A percentile compares a stretch with the other conserved stretches of the same genome.
Conservation (phyloP, 2,113 vertebrate genomes). For the Muscicapa adusta region DNA sequence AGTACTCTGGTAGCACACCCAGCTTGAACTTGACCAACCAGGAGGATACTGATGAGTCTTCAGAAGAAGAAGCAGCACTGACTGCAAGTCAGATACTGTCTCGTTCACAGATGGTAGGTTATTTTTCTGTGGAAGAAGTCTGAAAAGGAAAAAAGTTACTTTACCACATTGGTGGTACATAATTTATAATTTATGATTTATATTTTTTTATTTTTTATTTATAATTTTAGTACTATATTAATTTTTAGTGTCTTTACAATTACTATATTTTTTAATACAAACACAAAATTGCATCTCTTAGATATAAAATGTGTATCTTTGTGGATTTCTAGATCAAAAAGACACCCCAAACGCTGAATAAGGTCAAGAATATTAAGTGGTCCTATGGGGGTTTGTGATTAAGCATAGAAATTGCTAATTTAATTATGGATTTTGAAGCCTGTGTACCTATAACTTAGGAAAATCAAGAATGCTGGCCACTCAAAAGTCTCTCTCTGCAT, state of each 20-base stretch:
- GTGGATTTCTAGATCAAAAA: background rate
- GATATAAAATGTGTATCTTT: background rate
- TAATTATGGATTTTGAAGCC: background rate
- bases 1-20: conserved; percentile 91
- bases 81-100: conserved; percentile 95
- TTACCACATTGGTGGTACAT: background rate
- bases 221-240: background rate
- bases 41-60: conserved; percentile 97
- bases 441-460: background rate
- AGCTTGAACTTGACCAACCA: conserved; percentile 97
- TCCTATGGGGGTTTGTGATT: background rate
- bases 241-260: background rate
- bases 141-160: background rate
- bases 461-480: background rate
- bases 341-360: background rate
- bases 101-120: conserved; percentile 87
- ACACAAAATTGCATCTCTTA: background rate
- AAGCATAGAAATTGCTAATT: background rate
- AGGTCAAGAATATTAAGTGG: background rate
- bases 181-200: background rate
- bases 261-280: background rate
- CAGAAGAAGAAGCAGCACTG: conserved; percentile 96
- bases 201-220: no score
- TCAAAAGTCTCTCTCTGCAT: background rate
- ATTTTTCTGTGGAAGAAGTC: background rate